These are phyloP conservation scores for Sebastolobus alascanus DNA, from an alignment of 2,797 vertebrate species.

Conservation along the genomic window DNA sequence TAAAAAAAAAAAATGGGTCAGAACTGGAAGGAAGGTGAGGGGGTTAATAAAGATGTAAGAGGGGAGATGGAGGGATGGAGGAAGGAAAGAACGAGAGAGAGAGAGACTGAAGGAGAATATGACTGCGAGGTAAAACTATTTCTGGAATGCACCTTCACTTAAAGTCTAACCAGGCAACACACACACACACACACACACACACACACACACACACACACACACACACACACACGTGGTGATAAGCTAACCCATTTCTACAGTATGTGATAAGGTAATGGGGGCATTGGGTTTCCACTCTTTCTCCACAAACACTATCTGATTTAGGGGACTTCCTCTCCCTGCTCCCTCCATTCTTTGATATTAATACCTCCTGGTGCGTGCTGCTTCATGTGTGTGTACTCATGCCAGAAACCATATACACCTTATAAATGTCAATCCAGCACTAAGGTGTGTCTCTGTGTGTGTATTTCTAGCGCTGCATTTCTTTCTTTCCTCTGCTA, in stretches of 20 bases:
- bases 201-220: neutral
- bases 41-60: constrained; percentile 30
- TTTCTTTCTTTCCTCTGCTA: neutral
- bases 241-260: constrained; percentile 33
- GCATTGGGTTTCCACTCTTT: constrained; percentile 63
- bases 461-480: no score
- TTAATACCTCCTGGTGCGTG: constrained; percentile 50
- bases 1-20: constrained; percentile 11
- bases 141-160: constrained; percentile 69
- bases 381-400: constrained; percentile 45
- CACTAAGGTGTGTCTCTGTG: neutral
- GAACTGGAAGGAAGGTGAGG: constrained; percentile 15
- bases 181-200: constrained; percentile 25
- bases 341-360: constrained; percentile 59
- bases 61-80: constrained; percentile 1
- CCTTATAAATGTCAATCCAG: constrained; percentile 21
- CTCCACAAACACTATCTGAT: constrained; percentile 62
- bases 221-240: neutral
- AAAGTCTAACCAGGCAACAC: constrained; percentile 57
- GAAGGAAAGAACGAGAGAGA: neutral
- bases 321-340: constrained; percentile 59
- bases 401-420: constrained; percentile 42
- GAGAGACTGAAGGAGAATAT: constrained; percentile 47
- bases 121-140: constrained; percentile 64
- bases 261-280: constrained; percentile 60